phyloP scores from a whole-genome alignment of 2,888 invertebrate species.

The Coremacera marginata region DNA sequence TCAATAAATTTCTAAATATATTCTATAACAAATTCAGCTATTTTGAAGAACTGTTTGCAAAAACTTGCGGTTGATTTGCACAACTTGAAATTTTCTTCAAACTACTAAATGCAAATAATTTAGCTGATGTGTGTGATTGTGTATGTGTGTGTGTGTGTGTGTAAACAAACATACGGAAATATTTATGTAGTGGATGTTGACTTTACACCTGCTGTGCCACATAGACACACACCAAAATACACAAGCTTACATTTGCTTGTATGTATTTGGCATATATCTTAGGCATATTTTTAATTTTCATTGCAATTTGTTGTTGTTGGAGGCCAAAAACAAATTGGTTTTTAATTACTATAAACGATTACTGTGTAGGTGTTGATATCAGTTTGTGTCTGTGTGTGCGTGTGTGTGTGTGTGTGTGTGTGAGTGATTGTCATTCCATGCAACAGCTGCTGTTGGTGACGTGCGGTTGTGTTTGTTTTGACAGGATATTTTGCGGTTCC shows the following conservation, averaged over 20 bases:
- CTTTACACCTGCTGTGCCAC: background rate
- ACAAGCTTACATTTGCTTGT: background rate
- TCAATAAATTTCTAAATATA: too few relatives aligned
- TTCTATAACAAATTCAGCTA: too few relatives aligned
- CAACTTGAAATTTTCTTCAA: too few relatives aligned
- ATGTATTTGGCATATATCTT: background rate
- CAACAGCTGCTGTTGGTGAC: background rate
- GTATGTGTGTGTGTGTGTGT: too few relatives aligned
- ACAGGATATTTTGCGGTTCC: background rate
- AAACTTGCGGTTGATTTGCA: too few relatives aligned
- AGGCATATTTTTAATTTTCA: background rate
- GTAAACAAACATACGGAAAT: background rate
- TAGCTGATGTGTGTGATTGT: background rate
- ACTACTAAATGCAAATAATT: too few relatives aligned
- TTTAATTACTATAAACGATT: background rate
- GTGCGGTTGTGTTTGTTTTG: slow-evolving; percentile 19
- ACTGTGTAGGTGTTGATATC: background rate
- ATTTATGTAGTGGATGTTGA: background rate
- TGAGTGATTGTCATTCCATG: background rate
- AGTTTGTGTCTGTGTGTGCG: too few relatives aligned
- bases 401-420: background rate
- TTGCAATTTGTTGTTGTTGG: background rate
- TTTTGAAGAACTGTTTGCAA: too few relatives aligned
- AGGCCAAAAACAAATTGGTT: background rate
- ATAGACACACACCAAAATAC: background rate